Base-by-base conservation (phyloP, 1,140 invertebrate species). In the Chironomus tepperi region DNA sequence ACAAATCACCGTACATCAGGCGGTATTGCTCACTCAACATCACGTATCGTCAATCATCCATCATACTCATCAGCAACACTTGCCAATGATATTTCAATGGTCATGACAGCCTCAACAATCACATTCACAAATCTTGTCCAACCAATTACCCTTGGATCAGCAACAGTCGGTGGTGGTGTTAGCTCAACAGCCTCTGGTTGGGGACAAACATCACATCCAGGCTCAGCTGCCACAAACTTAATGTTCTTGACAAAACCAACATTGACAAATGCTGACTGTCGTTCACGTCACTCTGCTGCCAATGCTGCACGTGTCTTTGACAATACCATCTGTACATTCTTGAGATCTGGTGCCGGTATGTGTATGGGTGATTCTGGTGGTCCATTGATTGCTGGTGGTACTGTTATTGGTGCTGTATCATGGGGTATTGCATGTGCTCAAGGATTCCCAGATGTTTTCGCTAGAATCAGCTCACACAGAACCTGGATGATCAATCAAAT, bases 341-440 rank as follows among this genome's bases (percentile, higher is more conserved):
- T 80, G 0, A 79, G 79, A 74, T 7, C 21, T 10, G 82, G 82
- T 42, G 78, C 83, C 78, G 82, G 82, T 43, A 79, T 79, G 7
- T 83, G 82, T 34, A 47, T 47, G 86, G 87, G 88, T 73, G 88
- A 89, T 80, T 88, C 87, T 2, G 88, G 88, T 67, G 85, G 88
- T 74, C 86, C 87, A 64, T 75, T 89, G 72, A 82, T 84, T 16
- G 76, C 76, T 6, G 77, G 81, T 73, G 79, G 81, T n/a, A 77
- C 83, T 75, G 81, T 89, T 42, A 85, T 87, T 74, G 89, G 89
- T 73, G 81, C 90, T 43, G 87, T 89, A 2, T 89, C 88, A 3
- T 89, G 87, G 83, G 89, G 88, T 43, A 81, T 83, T 16, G 87
- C 88, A 3, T 90, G 89, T 79, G 89, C 87, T n/a, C 77, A 77